These are phyloP conservation scores for Strix uralensis DNA, from an alignment of 2,113 vertebrate genomes.

Conservation along the genomic window DNA sequence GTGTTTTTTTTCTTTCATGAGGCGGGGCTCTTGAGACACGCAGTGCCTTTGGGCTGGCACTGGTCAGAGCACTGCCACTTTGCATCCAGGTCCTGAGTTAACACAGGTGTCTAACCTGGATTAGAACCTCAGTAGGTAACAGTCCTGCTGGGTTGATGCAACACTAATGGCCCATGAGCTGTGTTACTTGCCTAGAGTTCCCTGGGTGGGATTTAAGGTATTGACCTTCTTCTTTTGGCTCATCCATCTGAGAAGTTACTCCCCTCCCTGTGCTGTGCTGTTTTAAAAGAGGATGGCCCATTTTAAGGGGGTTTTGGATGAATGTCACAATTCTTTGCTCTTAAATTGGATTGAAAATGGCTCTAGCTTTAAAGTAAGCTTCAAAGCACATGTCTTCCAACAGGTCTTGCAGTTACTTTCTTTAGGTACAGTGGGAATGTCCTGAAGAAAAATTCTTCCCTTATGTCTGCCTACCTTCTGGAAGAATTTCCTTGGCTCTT, in stretches of 20 bases:
- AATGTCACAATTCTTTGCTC: background rate
- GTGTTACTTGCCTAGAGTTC: background rate
- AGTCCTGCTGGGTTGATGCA: background rate
- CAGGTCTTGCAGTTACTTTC: background rate
- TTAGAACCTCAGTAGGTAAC: background rate
- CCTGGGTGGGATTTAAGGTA: background rate
- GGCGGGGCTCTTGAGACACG: background rate
- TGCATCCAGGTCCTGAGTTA: background rate
- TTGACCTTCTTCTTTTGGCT: background rate
- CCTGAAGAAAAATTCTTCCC: background rate
- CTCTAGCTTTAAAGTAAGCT: background rate
- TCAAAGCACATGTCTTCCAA: background rate
- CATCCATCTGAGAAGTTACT: background rate
- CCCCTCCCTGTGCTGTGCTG: background rate
- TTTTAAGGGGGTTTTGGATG: background rate
- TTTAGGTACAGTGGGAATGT: background rate
- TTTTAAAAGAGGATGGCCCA: background rate
- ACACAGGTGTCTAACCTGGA: background rate
- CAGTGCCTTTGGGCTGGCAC: background rate
- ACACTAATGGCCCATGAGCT: background rate
- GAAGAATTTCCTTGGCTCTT: background rate
- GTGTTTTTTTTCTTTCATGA: background rate
- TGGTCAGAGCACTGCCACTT: background rate
- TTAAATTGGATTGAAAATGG: background rate
- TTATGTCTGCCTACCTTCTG: background rate